Percentiles rank a stretch among this genome's conserved stretches.
These are phyloP conservation scores for Drosophila longiperda DNA, from an alignment of 2,888 invertebrate species.

Conservation along the genomic window DNA sequence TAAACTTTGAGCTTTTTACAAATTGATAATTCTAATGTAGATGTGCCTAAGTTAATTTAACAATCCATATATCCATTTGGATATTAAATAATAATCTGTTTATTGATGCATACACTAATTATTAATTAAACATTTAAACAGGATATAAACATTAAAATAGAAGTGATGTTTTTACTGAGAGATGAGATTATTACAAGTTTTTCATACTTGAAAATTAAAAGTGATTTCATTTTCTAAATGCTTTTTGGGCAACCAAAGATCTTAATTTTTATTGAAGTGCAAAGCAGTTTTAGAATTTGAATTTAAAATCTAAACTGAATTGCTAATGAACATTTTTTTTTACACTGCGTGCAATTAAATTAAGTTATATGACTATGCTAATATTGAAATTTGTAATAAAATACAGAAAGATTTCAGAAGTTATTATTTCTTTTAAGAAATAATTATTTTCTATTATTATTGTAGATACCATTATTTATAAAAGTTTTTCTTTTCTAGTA, in stretches of 20 bases:
- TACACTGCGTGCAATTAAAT: background rate
- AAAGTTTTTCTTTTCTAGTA: background rate
- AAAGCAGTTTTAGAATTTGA: background rate
- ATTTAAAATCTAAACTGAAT: background rate
- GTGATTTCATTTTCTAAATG: no score
- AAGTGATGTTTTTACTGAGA: background rate
- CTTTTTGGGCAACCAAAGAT: background rate
- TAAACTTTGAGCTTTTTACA: background rate
- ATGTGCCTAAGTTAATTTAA: background rate
- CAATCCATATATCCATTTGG: background rate
- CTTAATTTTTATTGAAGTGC: background rate
- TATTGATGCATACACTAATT: no score
- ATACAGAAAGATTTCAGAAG: background rate
- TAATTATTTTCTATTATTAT: background rate
- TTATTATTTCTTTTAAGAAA: background rate
- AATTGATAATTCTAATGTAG: background rate
- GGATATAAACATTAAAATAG: background rate
- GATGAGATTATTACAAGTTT: background rate
- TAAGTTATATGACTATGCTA: background rate
- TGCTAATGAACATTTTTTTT: fast-evolving
- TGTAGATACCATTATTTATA: background rate
- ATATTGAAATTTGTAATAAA: background rate
- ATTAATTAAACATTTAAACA: no score
- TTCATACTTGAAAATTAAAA: background rate
- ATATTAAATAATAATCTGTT: background rate